Evolutionary conservation across 2,113 vertebrate species (phyloP).

Genomic region (Lucifuga dentata): DNA sequence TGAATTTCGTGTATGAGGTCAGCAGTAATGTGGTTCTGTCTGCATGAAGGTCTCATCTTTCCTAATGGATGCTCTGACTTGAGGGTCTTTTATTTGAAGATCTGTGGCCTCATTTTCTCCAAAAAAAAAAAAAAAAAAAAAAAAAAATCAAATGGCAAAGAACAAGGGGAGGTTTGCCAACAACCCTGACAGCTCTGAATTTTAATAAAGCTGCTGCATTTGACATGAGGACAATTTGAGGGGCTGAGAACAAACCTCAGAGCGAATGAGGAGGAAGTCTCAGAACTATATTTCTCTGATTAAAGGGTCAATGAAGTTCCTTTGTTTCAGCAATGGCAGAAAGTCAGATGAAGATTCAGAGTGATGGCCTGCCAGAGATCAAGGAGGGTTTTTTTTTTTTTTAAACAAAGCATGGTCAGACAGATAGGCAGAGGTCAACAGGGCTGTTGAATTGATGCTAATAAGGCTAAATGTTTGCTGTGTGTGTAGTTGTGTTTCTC

Average conservation of each 20-base stretch:
- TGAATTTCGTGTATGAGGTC: no score
- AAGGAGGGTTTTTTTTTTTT: not conserved
- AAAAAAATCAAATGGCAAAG: no score
- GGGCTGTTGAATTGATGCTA: not conserved
- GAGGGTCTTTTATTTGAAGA: no score
- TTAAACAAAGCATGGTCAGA: not conserved
- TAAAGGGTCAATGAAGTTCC: not conserved
- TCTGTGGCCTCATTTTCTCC: no score
- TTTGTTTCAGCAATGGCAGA: not conserved
- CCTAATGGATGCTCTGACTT: no score
- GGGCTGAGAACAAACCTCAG: constrained; percentile 3
- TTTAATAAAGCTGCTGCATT: not conserved
- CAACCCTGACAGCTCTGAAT: no score
- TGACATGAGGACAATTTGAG: constrained; percentile 13
- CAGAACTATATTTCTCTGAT: not conserved
- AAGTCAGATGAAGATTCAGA: not conserved
- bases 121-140: no score
- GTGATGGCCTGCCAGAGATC: not conserved
- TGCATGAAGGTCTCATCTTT: no score
- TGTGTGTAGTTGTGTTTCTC: no score
- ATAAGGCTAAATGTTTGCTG: not conserved
- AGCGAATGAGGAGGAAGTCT: not conserved
- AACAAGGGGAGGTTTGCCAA: no score
- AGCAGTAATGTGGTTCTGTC: no score
- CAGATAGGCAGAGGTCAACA: not conserved